Base-by-base conservation (phyloP, 2,113 vertebrate genomes). In the Epinephelus fuscoguttatus region DNA sequence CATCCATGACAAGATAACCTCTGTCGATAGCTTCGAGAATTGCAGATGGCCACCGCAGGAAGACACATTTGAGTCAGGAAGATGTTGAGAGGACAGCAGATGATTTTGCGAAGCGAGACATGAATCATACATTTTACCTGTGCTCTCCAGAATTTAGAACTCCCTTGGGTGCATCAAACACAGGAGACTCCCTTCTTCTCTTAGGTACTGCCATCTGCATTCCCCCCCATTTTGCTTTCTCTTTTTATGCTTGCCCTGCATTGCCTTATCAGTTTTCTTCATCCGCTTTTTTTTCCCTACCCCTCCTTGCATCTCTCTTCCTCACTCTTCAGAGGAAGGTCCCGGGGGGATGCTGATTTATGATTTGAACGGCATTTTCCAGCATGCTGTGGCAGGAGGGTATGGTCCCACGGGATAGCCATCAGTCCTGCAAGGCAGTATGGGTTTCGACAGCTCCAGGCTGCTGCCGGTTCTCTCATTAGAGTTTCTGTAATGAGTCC, bases 351-450 rank as follows among this genome's bases (percentile, higher is more conserved):
- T 71, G 56, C 63, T 77, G 86, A 84, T 85, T 89, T 82, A 71
- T 87, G 84, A 88, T 88, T 85, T 81, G 27, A 81, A 91, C 70
- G 17, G 2, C 61, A 75, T 83, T 82, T 83, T 72, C 63, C 81
- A 78, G 63, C 62, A 69, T 73, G 40, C 71, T 73, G 59, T 25
- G 78, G 76, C 70, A 82, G 70, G 53, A 82, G 66, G 78, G 66
- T 40, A 61, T 30, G 25, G 52, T 70, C 91, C 84, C 82, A 42
- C 2, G 66, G 75, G 88, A 80, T 62, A 57, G 75, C 86, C 78
- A 84, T 93, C 93, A 91, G 52, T 89, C 84, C 84, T 66, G 84
- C 13, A 64, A 79, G 74, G 82, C 67, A 55, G 70, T 77, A 88
- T 79, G 80, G 69, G 71, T 33, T 52, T 68, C 4, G 88, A 93